Evolutionary conservation across 2,113 vertebrate genomes (phyloP).

Genomic region (Sceloporus undulatus): DNA sequence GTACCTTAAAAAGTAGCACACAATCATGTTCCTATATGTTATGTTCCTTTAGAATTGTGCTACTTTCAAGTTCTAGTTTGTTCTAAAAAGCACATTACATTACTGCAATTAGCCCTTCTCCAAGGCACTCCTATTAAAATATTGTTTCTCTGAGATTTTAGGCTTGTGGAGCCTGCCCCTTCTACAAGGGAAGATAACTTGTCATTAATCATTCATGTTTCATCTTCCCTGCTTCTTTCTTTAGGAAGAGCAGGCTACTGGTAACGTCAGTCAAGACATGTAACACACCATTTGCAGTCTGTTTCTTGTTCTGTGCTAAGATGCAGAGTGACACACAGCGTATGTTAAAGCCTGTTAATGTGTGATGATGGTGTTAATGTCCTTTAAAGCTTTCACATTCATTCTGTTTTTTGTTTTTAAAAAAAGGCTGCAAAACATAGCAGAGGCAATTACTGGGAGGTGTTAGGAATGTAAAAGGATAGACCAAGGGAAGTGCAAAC

Average conservation of each 20-base stretch:
- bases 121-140: not conserved
- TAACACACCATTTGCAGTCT: not conserved
- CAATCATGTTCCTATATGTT: too few relatives aligned
- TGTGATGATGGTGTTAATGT: slow-evolving; percentile 26
- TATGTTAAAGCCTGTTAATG: slow-evolving; percentile 12
- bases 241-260: not conserved
- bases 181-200: not conserved
- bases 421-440: not conserved
- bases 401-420: not conserved
- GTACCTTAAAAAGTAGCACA: too few relatives aligned
- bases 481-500: slow-evolving; percentile 15
- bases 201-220: not conserved
- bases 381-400: slow-evolving; percentile 25
- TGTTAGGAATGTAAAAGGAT: not conserved
- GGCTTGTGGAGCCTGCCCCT: not conserved
- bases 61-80: not conserved
- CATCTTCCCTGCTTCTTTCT: not conserved
- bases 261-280: not conserved
- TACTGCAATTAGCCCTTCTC: not conserved
- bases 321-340: not conserved
- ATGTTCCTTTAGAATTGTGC: too few relatives aligned
- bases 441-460: slow-evolving; percentile 12
- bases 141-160: not conserved
- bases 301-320: not conserved
- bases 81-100: not conserved